Evolutionary conservation across 2,888 invertebrate species (phyloP).

Genomic region (Tachina lurida): DNA sequence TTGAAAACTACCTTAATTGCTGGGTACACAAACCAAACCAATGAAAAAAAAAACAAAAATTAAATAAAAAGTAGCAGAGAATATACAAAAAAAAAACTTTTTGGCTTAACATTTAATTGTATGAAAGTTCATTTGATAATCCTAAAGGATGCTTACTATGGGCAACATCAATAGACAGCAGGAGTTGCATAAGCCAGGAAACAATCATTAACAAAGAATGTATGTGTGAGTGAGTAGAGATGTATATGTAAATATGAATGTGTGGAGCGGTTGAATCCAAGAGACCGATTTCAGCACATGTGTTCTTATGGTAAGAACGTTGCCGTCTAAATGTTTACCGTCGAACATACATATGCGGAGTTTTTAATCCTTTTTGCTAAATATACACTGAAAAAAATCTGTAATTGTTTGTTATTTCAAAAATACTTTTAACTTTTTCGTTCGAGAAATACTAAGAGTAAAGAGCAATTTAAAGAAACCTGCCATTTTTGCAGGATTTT

Average conservation of each 20-base stretch:
- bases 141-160: constrained; percentile 58
- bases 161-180: constrained; percentile 42
- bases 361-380: constrained; percentile 79
- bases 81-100: constrained; percentile 57
- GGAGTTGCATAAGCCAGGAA: constrained; percentile 46
- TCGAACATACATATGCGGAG: constrained; percentile 53
- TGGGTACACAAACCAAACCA: constrained; percentile 71
- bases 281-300: constrained; percentile 74
- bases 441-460: neutral
- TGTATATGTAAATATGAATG: neutral
- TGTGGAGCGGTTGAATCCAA: constrained; percentile 46
- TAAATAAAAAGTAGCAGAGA: constrained; percentile 73
- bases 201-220: constrained; percentile 58
- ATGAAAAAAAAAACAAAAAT: constrained; percentile 2
- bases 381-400: constrained; percentile 66
- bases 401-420: too few relatives aligned
- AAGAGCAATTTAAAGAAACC: too few relatives aligned
- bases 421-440: neutral
- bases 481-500: too few relatives aligned
- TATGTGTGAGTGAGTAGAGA: constrained; percentile 18
- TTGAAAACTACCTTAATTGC: constrained; percentile 81
- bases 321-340: constrained; percentile 14
- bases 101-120: constrained; percentile 75
- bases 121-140: constrained; percentile 75
- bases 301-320: constrained; percentile 73